Percentiles rank a stretch among this genome's conserved stretches.
Evolutionary conservation across 2,888 invertebrate species (phyloP).

Genomic region (Melieria crassipennis): DNA sequence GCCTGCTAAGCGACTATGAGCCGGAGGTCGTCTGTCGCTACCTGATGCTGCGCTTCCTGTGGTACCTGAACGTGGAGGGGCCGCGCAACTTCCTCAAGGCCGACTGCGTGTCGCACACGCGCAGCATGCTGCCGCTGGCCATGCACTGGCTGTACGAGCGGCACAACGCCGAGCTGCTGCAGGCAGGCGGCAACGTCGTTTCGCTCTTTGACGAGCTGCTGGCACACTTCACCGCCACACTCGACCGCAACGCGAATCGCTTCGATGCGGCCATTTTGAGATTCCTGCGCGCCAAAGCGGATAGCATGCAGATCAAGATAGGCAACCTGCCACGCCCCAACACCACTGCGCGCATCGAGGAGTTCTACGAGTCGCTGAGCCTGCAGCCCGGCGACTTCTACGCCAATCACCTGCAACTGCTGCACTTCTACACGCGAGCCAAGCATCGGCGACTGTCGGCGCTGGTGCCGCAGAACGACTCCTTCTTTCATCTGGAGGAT

Average conservation of each 20-base stretch:
- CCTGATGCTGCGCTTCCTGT: constrained; percentile 43
- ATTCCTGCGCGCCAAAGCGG: constrained; percentile 40
- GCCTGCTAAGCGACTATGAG: constrained; percentile 33
- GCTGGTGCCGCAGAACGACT: constrained; percentile 12
- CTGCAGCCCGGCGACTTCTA: constrained; percentile 35
- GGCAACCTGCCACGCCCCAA: constrained; percentile 42
- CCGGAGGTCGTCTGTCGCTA: constrained; percentile 43
- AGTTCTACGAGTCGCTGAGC: constrained; percentile 34
- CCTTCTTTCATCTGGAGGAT: constrained; percentile 32
- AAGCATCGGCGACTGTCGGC: constrained; percentile 19
- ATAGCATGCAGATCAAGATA: constrained; percentile 42
- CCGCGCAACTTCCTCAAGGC: constrained; percentile 35
- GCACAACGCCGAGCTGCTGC: constrained; percentile 26
- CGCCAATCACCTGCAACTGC: constrained; percentile 41
- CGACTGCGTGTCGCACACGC: constrained; percentile 37
- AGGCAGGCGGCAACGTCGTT: constrained; percentile 31
- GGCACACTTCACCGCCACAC: constrained; percentile 38
- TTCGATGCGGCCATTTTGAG: constrained; percentile 36
- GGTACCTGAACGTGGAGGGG: constrained; percentile 37
- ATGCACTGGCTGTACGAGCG: constrained; percentile 45
- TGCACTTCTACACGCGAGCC: constrained; percentile 29
- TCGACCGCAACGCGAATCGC: constrained; percentile 36
- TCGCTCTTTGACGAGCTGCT: constrained; percentile 38
- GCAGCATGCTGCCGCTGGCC: constrained; percentile 42
- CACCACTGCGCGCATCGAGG: constrained; percentile 29